phyloP scores from a whole-genome alignment of 2,888 invertebrate species.

The Acleris literana region DNA sequence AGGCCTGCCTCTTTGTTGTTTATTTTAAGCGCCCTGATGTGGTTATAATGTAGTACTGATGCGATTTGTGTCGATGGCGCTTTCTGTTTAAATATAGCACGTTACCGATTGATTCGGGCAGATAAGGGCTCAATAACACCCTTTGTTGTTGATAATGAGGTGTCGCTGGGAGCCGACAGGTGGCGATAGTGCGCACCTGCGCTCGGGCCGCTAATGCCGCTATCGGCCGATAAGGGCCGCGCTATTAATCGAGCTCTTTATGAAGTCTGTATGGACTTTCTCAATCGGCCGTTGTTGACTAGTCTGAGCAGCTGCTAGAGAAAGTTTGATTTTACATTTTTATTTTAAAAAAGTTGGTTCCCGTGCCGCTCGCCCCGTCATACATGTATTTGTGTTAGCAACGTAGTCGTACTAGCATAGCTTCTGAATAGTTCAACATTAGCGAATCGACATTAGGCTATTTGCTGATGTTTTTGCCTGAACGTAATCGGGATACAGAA shows the following conservation, averaged over 20 bases:
- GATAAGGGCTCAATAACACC: slow-evolving; percentile 25
- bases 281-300: slow-evolving; percentile 5
- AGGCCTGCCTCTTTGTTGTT: neutral
- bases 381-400: too few relatives aligned
- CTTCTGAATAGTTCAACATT: too few relatives aligned
- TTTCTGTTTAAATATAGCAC: slow-evolving; percentile 11
- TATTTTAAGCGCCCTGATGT: slow-evolving; percentile 8
- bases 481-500: too few relatives aligned
- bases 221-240: neutral
- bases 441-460: too few relatives aligned
- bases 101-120: slow-evolving; percentile 5
- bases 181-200: slow-evolving; percentile 18
- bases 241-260: slow-evolving; percentile 2
- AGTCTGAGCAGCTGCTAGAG: too few relatives aligned
- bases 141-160: slow-evolving; percentile 7
- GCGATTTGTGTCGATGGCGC: neutral
- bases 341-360: too few relatives aligned
- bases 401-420: too few relatives aligned
- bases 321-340: too few relatives aligned
- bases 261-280: neutral
- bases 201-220: neutral
- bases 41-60: neutral
- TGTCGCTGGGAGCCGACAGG: slow-evolving; percentile 20
- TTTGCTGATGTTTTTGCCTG: too few relatives aligned
- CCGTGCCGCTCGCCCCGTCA: too few relatives aligned